Base-by-base conservation (phyloP, 2,888 invertebrate species). In the Argyresthia albistria region DNA sequence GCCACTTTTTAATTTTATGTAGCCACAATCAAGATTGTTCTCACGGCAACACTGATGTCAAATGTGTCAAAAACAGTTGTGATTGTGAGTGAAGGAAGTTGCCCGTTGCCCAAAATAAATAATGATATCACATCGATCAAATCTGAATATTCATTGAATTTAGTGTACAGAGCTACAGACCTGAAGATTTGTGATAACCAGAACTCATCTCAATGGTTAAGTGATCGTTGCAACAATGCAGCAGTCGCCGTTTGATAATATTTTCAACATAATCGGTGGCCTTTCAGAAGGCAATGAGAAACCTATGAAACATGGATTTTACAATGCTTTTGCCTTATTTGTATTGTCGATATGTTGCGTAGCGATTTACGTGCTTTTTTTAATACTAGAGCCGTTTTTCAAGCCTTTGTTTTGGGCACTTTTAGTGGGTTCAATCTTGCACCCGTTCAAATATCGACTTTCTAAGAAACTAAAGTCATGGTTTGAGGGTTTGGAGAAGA, bases 331-430 rank as follows among this genome's bases (percentile, higher is more conserved):
- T 56, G 95, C 95, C n/a, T 80, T 95, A 53, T 90, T 95, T 62
- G 89, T 96, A 59, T 82, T 96, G 56, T 83, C 90, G 46, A 73
- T 93, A 50, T 90, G 91, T 60, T 90, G 91, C 68, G 90, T 90
- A 42, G 93, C 93, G 12, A 89, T 92, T 45, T 93, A 92, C 71
- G 94, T 95, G 1, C 89, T 97, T 8, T 97, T 95, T 76, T 90
- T 95, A 57, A 94, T 96, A 60, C 83, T 98, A 36, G 94, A 95
- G 64, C 97, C 97, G 0, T 98, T 98, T 78, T 91, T 99, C 39
- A 94, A 96, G 61, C 98, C 99, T 0, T 79, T 99, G 52, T 90
- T 98, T 61, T 99, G 99, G 99, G 98, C 99, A 0, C 88, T 97
- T 54, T 87, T 99, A 37, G 96, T 97, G 65, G 99, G 99, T n/a